Percentiles rank a stretch among this genome's conserved stretches.
These are phyloP conservation scores for Xylota segnis DNA, from an alignment of 2,888 invertebrate genomes.

Conservation along the genomic window DNA sequence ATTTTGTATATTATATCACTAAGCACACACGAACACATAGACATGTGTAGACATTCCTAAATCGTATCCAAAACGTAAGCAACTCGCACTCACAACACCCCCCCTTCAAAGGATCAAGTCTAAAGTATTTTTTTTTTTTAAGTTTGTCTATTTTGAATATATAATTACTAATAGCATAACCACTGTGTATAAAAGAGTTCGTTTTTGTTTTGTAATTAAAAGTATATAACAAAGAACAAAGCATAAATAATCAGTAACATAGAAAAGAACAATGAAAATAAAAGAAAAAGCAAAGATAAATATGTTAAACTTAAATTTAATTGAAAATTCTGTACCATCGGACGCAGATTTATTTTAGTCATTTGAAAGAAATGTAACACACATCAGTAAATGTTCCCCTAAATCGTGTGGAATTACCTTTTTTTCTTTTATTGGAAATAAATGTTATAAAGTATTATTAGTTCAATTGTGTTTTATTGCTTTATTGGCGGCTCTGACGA, in stretches of 20 bases:
- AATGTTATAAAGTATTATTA: constrained; percentile 75
- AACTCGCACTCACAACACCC: background rate
- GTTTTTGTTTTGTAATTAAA: constrained; percentile 52
- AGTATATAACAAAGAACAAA: constrained; percentile 30
- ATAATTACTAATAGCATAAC: constrained; percentile 12
- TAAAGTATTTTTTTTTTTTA: constrained; percentile 28
- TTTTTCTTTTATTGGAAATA: constrained; percentile 69
- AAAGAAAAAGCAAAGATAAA: background rate
- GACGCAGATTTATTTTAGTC: constrained; percentile 51
- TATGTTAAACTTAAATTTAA: constrained; percentile 40
- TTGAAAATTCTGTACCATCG: constrained; percentile 46
- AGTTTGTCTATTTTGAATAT: constrained; percentile 11
- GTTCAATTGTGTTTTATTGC: constrained; percentile 23
- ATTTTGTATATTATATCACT: constrained; percentile 51
- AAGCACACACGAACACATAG: background rate
- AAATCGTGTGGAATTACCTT: constrained; percentile 54
- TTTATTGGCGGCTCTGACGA: no score
- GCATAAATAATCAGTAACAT: constrained; percentile 9
- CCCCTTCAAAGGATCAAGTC: constrained; percentile 2
- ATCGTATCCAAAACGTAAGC: constrained; percentile 37
- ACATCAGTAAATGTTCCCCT: constrained; percentile 30
- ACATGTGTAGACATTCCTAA: constrained; percentile 55
- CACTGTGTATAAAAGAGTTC: constrained; percentile 53
- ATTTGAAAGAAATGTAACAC: constrained; percentile 50
- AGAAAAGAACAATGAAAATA: background rate